A percentile compares a stretch with the other conserved stretches of the same genome.
phyloP scores from a whole-genome alignment of 2,113 vertebrate genomes.

The Delphinus delphis region DNA sequence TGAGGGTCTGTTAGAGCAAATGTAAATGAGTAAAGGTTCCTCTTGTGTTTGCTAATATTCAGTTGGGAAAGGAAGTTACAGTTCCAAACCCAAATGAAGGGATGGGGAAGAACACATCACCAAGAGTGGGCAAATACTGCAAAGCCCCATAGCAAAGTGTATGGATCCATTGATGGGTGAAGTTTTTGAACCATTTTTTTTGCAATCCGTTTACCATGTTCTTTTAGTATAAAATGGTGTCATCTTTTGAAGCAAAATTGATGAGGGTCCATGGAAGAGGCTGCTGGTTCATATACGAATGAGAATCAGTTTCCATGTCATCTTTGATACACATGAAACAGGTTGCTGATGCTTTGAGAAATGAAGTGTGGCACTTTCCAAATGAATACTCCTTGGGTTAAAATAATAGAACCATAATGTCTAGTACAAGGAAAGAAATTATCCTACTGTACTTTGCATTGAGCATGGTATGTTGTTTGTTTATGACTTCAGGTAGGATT shows the following conservation, averaged over 20 bases:
- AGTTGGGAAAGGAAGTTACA: not conserved
- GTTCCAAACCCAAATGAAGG: not conserved
- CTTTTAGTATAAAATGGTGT: not conserved
- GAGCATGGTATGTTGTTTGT: not conserved
- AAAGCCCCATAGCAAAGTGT: not conserved
- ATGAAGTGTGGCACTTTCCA: not conserved
- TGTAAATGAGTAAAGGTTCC: not conserved
- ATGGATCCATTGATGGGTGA: not conserved
- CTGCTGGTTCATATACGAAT: not conserved
- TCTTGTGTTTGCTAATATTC: not conserved
- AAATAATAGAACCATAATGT: not conserved
- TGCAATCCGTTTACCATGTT: not conserved
- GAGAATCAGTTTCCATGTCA: not conserved
- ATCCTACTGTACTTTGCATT: not conserved
- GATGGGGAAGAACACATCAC: not conserved
- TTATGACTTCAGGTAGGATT: not conserved
- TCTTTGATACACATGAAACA: not conserved
- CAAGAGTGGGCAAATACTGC: not conserved
- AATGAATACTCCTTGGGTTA: not conserved
- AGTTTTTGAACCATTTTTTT: not conserved
- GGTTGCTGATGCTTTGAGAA: not conserved
- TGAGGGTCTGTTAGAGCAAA: not conserved
- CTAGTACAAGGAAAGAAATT: not conserved
- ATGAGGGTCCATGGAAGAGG: not conserved
- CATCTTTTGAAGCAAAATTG: conserved; percentile 18